phyloP scores from a whole-genome alignment of 2,113 vertebrate genomes.

The Meriones unguiculatus region DNA sequence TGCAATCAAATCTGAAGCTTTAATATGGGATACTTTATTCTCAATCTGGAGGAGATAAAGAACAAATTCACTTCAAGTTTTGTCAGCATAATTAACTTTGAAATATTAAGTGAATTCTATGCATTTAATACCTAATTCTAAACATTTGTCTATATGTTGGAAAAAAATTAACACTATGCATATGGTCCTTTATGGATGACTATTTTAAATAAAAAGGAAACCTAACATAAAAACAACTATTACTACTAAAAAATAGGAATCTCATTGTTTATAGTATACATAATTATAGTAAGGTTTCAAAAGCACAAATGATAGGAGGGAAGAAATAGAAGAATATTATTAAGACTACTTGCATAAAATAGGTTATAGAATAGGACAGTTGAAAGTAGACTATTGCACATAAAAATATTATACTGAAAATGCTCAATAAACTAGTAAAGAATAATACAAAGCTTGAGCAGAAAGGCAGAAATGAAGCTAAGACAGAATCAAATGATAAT shows the following conservation, averaged over 20 bases:
- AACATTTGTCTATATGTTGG: neutral
- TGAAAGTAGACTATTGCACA: too few species aligned
- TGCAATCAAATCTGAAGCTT: conserved; percentile 82
- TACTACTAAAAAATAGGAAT: neutral
- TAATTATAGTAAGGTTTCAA: neutral
- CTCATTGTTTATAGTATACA: neutral
- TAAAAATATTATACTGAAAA: neutral
- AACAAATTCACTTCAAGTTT: conserved; percentile 81
- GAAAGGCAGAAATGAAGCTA: neutral
- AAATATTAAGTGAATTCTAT: conserved; percentile 75
- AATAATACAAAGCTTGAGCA: neutral
- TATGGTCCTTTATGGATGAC: too few species aligned
- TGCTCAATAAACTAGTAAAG: neutral
- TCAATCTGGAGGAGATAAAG: conserved; percentile 85
- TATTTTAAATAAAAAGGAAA: neutral
- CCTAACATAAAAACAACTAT: neutral
- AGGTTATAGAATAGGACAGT: neutral
- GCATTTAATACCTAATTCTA: too few species aligned
- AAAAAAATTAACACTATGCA: neutral
- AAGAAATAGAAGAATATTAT: neutral
- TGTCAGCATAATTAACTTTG: conserved; percentile 85
- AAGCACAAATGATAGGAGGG: neutral
- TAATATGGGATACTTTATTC: conserved; percentile 80
- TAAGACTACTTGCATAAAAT: neutral
- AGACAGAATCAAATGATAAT: neutral